Percentiles rank a stretch among this genome's conserved stretches.
Conservation (phyloP, 2,888 invertebrate genomes). For the Dusona sp. region DNA sequence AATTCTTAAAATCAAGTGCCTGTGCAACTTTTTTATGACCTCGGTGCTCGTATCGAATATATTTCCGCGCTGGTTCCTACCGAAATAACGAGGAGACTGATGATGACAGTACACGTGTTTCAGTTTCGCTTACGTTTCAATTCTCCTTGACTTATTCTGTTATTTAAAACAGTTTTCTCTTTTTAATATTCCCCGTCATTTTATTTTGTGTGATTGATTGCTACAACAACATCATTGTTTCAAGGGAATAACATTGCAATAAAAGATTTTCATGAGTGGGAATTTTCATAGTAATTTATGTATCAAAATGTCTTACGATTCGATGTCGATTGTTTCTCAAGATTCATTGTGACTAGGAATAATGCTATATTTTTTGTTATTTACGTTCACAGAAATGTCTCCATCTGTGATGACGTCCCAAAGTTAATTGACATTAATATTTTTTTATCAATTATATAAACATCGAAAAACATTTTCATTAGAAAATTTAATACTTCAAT, state of each 20-base stretch:
- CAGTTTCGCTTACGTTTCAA: neutral
- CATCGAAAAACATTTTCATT: too few species aligned
- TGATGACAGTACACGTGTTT: neutral
- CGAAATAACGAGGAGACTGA: neutral
- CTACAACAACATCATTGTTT: neutral
- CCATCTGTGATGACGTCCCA: neutral
- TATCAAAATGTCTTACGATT: neutral
- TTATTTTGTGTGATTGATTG: neutral
- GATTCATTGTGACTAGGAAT: neutral
- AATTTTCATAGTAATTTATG: neutral
- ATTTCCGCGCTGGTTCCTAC: neutral
- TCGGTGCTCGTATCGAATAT: neutral
- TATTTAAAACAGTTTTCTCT: conserved; percentile 7
- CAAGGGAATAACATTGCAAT: neutral
- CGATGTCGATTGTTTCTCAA: neutral
- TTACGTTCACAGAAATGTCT: neutral
- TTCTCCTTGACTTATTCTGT: neutral
- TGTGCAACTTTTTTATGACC: conserved; percentile 14
- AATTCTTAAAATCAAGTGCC: too few species aligned
- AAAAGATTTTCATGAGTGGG: neutral
- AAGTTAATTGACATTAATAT: neutral
- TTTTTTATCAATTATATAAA: too few species aligned
- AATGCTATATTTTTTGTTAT: neutral
- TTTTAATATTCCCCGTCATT: neutral
- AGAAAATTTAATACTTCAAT: neutral